phyloP scores from a whole-genome alignment of 2,113 vertebrate species.

The Cariama cristata region DNA sequence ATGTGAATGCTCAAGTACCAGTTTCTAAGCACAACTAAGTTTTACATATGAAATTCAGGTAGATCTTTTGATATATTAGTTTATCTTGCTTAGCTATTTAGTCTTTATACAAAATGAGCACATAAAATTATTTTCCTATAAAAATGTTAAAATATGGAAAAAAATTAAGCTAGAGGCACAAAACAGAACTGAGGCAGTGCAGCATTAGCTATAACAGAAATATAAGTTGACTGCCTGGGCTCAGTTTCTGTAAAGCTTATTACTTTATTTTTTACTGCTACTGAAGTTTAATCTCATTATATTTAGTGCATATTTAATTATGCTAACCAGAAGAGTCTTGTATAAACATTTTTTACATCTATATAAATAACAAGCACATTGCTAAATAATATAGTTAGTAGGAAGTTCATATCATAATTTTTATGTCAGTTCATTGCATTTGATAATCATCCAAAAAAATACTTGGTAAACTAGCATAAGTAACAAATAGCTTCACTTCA shows the following conservation, averaged over 20 bases:
- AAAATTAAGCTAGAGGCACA: neutral
- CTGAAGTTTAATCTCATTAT: conserved; percentile 24
- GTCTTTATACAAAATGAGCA: neutral
- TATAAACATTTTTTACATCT: neutral
- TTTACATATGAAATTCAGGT: neutral
- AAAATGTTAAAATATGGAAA: neutral
- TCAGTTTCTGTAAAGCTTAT: neutral
- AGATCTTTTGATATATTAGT: neutral
- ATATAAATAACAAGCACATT: neutral
- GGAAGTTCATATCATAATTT: neutral
- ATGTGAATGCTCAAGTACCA: neutral
- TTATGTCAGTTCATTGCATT: neutral
- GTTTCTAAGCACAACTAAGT: neutral
- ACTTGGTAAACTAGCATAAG: neutral
- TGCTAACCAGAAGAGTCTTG: neutral
- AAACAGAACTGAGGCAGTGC: neutral
- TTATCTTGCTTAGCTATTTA: neutral
- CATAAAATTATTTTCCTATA: neutral
- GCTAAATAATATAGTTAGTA: neutral
- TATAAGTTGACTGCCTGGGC: neutral
- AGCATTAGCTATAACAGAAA: neutral
- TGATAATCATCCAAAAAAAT: neutral
- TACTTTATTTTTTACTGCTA: neutral
- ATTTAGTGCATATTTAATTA: conserved; percentile 35
- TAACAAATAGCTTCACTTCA: neutral